Evolutionary conservation across 1,140 invertebrate genomes (phyloP).

Genomic region (Colletes latitarsis): DNA sequence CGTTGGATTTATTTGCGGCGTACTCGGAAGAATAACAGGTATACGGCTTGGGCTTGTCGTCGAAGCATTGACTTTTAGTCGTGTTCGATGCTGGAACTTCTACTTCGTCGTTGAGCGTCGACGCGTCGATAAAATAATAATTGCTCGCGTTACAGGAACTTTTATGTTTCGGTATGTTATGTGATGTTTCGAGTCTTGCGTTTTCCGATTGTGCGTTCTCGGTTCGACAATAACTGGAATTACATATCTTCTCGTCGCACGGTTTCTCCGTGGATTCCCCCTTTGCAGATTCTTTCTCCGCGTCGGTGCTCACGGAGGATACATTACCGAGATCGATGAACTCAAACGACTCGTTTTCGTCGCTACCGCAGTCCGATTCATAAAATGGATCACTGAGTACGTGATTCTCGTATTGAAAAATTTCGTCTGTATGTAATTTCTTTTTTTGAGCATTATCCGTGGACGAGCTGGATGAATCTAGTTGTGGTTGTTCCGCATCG

Average conservation of each 20-base stretch:
- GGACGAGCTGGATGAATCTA: constrained; percentile 65
- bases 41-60: constrained; percentile 21
- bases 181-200: constrained; percentile 22
- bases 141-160: constrained; percentile 74
- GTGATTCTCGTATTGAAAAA: constrained; percentile 74
- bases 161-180: constrained; percentile 50
- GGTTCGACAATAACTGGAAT: background rate
- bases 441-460: constrained; percentile 63
- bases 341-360: constrained; percentile 73
- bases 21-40: constrained; percentile 53
- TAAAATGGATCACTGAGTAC: constrained; percentile 77
- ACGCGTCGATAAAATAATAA: constrained; percentile 88
- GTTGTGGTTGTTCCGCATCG: constrained; percentile 61
- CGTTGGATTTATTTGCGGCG: constrained; percentile 35
- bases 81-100: constrained; percentile 70
- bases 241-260: constrained; percentile 1
- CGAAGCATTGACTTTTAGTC: constrained; percentile 36
- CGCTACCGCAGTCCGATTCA: constrained; percentile 73
- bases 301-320: constrained; percentile 22
- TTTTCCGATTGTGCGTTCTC: constrained; percentile 2
- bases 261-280: constrained; percentile 23
- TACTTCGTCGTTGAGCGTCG: constrained; percentile 86
- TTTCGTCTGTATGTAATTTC: constrained; percentile 65
- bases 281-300: constrained; percentile 4
- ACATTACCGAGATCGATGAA: constrained; percentile 63